phyloP scores from a whole-genome alignment of 2,888 invertebrate species.

The Luperina nickerlii region DNA sequence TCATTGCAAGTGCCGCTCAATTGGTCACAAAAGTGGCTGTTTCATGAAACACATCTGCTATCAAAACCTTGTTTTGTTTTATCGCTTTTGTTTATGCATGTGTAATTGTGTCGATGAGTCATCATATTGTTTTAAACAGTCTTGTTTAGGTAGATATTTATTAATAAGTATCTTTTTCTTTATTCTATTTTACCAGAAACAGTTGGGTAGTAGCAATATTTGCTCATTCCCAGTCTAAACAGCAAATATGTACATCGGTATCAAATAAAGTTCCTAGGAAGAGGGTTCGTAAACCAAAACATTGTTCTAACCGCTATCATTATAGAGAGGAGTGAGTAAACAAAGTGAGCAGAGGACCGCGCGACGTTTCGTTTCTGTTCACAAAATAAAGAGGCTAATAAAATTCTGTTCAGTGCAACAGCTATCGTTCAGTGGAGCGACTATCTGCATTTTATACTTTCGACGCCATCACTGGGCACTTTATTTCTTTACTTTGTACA shows the following conservation, averaged over 20 bases:
- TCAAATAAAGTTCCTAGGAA: constrained; percentile 9
- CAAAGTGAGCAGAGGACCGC: constrained; percentile 58
- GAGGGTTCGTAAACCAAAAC: constrained; percentile 31
- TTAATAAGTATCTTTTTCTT: background rate
- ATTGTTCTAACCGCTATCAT: constrained; percentile 48
- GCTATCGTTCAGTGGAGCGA: constrained; percentile 81
- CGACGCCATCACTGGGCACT: constrained; percentile 76
- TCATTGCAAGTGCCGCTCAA: constrained; percentile 76
- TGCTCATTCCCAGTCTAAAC: background rate
- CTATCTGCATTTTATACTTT: constrained; percentile 87
- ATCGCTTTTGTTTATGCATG: constrained; percentile 14
- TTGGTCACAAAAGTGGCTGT: constrained; percentile 70
- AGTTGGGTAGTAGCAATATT: background rate
- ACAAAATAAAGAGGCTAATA: constrained; percentile 80
- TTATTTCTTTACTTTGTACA: constrained; percentile 83
- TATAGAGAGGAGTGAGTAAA: constrained; percentile 63
- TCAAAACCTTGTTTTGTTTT: constrained; percentile 36
- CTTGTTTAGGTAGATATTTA: background rate
- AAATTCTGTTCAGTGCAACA: constrained; percentile 81
- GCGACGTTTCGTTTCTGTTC: constrained; percentile 68
- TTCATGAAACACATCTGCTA: constrained; percentile 66
- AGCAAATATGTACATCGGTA: constrained; percentile 2
- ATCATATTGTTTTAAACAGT: constrained; percentile 4
- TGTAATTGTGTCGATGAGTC: constrained; percentile 8
- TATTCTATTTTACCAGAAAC: background rate